Conservation (phyloP, 2,113 vertebrate genomes). For the Oostethus manadensis region DNA sequence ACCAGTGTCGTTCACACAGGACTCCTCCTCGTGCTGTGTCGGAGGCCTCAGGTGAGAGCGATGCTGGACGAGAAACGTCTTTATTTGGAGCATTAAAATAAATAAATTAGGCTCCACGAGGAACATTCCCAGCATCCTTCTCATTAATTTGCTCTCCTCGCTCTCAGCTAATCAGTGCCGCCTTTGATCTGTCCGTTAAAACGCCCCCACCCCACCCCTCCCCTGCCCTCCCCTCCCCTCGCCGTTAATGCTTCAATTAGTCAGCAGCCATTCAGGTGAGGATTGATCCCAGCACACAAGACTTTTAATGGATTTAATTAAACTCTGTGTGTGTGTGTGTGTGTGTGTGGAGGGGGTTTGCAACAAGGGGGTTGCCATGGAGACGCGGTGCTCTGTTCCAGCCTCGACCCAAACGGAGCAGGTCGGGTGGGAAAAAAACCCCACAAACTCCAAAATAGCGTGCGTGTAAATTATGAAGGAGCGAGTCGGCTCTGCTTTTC, state of each 20-base stretch:
- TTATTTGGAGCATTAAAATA: background rate
- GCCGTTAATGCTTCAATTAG: constrained; percentile 67
- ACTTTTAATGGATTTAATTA: constrained; percentile 74
- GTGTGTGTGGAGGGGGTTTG: constrained; percentile 17
- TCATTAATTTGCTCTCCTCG: constrained; percentile 46
- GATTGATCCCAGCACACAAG: constrained; percentile 64
- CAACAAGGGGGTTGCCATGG: constrained; percentile 44
- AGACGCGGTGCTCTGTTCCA: constrained; percentile 11
- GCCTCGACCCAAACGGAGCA: background rate
- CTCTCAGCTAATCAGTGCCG: constrained; percentile 51
- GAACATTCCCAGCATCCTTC: constrained; percentile 20
- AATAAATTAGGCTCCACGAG: background rate
- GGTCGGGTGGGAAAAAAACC: constrained; percentile 3
- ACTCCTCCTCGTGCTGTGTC: background rate
- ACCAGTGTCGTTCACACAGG: no score
- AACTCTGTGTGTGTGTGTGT: constrained; percentile 25
- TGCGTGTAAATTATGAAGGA: constrained; percentile 20
- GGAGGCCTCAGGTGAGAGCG: background rate
- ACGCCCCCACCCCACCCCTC: background rate
- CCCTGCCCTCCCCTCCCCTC: constrained; percentile 1
- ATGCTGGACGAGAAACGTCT: background rate
- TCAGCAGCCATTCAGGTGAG: constrained; percentile 68
- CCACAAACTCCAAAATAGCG: background rate
- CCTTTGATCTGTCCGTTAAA: constrained; percentile 71
- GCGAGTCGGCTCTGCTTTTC: background rate